Evolutionary conservation across 2,797 vertebrate genomes (phyloP).

Genomic region (Antrozous pallidus): DNA sequence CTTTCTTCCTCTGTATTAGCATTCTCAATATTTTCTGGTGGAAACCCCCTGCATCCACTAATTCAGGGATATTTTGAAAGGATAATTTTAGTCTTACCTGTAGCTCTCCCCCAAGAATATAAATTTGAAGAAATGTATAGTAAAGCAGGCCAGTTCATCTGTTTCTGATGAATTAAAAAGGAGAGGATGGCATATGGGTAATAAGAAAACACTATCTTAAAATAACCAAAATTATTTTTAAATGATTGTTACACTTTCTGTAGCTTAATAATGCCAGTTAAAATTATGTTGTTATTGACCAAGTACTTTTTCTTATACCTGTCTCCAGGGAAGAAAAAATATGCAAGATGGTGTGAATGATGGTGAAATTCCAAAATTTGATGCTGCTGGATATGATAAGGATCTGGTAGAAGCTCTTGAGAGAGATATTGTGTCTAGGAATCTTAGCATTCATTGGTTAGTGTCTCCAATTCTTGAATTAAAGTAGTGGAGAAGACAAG

Average conservation of each 20-base stretch:
- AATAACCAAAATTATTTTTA: neutral
- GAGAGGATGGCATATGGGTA: neutral
- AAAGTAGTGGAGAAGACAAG: neutral
- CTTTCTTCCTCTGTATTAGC: neutral
- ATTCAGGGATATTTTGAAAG: neutral
- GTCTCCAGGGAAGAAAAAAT: slow-evolving; percentile 89
- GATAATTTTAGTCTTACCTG: neutral
- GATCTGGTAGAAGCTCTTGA: slow-evolving; percentile 95
- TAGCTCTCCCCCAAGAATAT: neutral
- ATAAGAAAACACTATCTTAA: neutral
- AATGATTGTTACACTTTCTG: slow-evolving; percentile 11
- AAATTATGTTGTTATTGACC: slow-evolving; percentile 42
- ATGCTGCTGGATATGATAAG: slow-evolving; percentile 91
- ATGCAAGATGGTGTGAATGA: slow-evolving; percentile 86
- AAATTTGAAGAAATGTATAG: neutral
- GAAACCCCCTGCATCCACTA: neutral
- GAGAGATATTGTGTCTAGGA: slow-evolving; percentile 96
- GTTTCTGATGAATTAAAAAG: neutral
- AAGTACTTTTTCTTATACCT: slow-evolving; percentile 55
- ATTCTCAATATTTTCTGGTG: neutral
- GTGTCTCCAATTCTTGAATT: slow-evolving; percentile 57
- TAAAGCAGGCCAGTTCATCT: neutral
- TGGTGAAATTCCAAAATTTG: slow-evolving; percentile 92
- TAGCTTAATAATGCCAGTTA: slow-evolving; percentile 40
- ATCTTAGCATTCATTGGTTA: slow-evolving; percentile 96